Percentiles rank a stretch among this genome's conserved stretches.
Evolutionary conservation across 2,113 vertebrate species (phyloP).

Genomic region (Puma concolor): DNA sequence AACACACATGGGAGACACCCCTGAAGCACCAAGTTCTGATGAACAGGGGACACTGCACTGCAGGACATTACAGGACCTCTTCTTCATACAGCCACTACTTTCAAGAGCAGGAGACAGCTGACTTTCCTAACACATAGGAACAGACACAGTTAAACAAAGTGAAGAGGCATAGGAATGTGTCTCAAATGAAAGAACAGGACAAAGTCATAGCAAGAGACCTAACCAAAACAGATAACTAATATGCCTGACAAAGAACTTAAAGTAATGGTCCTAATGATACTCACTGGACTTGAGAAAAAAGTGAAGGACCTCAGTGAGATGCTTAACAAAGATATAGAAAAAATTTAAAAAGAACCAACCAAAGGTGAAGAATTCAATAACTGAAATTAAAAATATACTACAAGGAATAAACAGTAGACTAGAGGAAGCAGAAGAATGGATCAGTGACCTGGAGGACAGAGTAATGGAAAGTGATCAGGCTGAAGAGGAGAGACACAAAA

Average conservation of each 20-base stretch:
- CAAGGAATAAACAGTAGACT: not conserved
- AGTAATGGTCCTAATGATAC: not conserved
- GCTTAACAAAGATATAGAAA: not conserved
- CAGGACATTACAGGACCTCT: not conserved
- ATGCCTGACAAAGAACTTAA: not conserved
- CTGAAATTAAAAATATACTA: not conserved
- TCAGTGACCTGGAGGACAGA: not conserved
- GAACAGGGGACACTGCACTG: not conserved
- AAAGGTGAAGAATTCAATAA: not conserved
- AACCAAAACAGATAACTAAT: not conserved
- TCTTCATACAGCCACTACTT: not conserved
- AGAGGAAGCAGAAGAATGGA: not conserved
- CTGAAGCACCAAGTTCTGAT: not conserved
- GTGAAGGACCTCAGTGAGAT: not conserved
- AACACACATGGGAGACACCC: not conserved
- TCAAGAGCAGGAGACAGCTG: not conserved
- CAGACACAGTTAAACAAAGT: not conserved
- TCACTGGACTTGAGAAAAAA: not conserved
- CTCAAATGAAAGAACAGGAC: not conserved
- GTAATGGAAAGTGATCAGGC: not conserved
- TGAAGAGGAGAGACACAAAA: not conserved
- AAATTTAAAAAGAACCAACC: not conserved
- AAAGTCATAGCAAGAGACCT: not conserved
- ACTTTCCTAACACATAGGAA: not conserved
- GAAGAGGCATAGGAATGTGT: not conserved